Evolutionary conservation across 2,113 vertebrate genomes (phyloP), one percentile per base, ranked within the genome.

Genomic region (Oryzias woworae): DNA sequence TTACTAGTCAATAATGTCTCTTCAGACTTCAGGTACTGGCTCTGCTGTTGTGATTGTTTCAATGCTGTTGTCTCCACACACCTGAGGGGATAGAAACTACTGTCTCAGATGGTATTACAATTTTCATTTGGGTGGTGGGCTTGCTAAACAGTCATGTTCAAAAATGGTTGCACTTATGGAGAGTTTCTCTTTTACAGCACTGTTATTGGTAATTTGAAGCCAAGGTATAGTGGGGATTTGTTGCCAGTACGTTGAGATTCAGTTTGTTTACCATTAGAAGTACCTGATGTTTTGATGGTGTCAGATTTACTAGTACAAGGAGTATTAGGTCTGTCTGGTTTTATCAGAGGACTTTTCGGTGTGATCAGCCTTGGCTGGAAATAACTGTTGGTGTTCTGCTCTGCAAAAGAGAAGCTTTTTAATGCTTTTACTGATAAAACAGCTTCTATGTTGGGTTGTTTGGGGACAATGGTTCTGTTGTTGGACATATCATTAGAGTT

Each of bases 341-440:
- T 74, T 12, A 79, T 58, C 55, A 18, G 52, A 54, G 79, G 66
- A 53, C 68, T 82, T 65, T 68, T 77, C 54, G 58, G 71, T 60
- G 53, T 3, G 0, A 81, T 4, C 1, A 51, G 60, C 31, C 65
- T 82, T 68, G 82, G 36, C 84, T 82, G 1, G 56, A 52, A 0
- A 55, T 51, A 8, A 78, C 13, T 0, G n/a, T 4, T 5, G 4
- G 31, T 71, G 63, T 76, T 22, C 3, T 53, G 17, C 24, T 43
- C 22, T 43, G 50, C 5, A 22, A 16, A 45, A 47, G 31, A 66
- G 62, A 56, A 50, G 14, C 12, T 13, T 66, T n/a, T n/a, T 18
- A 52, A 53, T 69, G 48, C 20, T 5, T 17, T 56, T 2, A 42
- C 1, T 46, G 74, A 53, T 1, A 15, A 14, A 58, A 53, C 12